phyloP scores from a whole-genome alignment of 2,113 vertebrate genomes.

The Micronisus gabar region DNA sequence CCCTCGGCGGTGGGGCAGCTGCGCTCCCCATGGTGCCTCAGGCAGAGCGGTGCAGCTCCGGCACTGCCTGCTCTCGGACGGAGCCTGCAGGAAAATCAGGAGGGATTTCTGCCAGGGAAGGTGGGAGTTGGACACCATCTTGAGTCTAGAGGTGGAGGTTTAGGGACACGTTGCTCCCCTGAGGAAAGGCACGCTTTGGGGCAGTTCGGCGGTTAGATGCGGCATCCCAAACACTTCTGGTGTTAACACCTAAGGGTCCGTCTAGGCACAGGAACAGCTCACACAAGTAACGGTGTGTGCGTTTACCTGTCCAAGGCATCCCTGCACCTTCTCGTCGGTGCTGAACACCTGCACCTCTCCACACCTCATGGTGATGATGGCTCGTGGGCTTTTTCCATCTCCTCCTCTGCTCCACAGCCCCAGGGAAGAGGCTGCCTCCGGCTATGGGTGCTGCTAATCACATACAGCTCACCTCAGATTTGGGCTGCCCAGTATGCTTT shows the following conservation, averaged over 20 bases:
- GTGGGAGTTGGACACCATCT: background rate
- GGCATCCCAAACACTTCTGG: background rate
- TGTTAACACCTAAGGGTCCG: background rate
- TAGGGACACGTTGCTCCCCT: background rate
- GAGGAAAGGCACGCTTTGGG: background rate
- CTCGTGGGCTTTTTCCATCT: background rate
- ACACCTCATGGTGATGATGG: background rate
- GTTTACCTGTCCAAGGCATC: background rate
- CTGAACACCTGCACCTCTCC: background rate
- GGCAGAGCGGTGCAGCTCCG: background rate
- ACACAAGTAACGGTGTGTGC: no score
- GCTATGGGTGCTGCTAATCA: background rate
- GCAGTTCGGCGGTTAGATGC: accelerated
- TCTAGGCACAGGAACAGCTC: background rate
- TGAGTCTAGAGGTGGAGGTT: background rate
- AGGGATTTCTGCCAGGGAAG: background rate
- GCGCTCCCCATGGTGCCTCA: background rate
- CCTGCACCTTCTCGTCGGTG: background rate
- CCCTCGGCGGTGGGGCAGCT: background rate
- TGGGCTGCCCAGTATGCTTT: background rate
- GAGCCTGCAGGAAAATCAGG: background rate
- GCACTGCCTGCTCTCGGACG: background rate
- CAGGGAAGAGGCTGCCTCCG: background rate
- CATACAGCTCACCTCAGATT: background rate
- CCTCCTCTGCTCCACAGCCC: background rate